Base-by-base conservation (phyloP, 2,888 invertebrate genomes). In the Onchidella celtica region DNA sequence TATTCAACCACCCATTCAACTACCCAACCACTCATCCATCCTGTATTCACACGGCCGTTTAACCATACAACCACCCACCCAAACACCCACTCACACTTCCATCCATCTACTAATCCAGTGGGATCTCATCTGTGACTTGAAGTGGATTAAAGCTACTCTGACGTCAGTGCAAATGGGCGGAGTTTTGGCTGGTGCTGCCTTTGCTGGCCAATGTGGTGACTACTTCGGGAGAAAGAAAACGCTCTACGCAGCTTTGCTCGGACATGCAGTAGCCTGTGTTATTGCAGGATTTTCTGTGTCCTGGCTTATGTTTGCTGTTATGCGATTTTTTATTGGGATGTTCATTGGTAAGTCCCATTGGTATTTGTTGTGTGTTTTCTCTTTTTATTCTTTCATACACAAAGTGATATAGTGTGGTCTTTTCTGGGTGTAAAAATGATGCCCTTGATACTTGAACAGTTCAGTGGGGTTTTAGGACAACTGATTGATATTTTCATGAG, bases 251-350 rank as follows among this genome's bases (percentile, higher is more conserved):
- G 74, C 79, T 24, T 55, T 85, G 2, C 9, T 83, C 17, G 17
- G 84, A 3, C 77, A 85, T 9, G 65, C 81, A 0, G 47, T 84
- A n/a, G 59, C 81, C 21, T 86, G 86, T 65, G 34, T 85, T 3
- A 47, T 83, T 3, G 82, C 86, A 0, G 84, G 80, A 17, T 87
- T 89, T 68, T 86, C 88, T 6, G 79, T 78, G 2, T 82, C 83
- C 59, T 89, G 89, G 89, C 79, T 85, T 70, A 87, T 89, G 86
- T 89, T 88, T 72, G 84, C 88, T 0, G 84, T 63, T 6, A 59
- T 89, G 73, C 59, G 87, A 17, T 87, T 85, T 57, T 40, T 86
- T 21, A 86, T 87, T 32, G 88, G 88, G 2, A 66, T 88, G 24
- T 79, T 74, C 11, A 68, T 81, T 38, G 84, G 87, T 32, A 55